Conservation (phyloP, 2,888 invertebrate genomes). For the Cybosia mesomella region DNA sequence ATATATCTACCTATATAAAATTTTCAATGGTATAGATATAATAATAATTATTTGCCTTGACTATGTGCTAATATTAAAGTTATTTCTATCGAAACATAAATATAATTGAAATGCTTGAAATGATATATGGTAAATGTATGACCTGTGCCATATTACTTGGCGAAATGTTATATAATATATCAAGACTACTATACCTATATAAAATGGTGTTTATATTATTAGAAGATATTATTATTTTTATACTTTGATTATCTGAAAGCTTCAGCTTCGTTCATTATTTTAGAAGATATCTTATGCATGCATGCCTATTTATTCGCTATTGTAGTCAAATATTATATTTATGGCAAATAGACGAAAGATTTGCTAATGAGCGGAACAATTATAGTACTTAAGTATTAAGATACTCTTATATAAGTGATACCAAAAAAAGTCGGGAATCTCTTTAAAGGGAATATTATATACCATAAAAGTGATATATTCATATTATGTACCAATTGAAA, state of each 20-base stretch:
- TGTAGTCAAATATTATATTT: slow-evolving; percentile 7
- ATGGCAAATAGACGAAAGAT: slow-evolving; percentile 37
- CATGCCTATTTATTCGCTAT: slow-evolving; percentile 5
- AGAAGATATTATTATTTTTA: not conserved
- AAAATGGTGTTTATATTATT: not conserved
- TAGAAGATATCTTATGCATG: not conserved
- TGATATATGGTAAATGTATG: not conserved
- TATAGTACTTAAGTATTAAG: slow-evolving; percentile 18
- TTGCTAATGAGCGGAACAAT: slow-evolving; percentile 48
- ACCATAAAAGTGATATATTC: slow-evolving; percentile 10
- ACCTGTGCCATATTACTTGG: not conserved
- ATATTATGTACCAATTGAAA: not conserved
- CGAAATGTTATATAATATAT: not conserved
- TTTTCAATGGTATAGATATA: not conserved
- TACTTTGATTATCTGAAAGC: not conserved
- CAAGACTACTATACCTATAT: not conserved
- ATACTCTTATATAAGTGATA: slow-evolving; percentile 1
- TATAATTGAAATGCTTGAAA: not conserved
- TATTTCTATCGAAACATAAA: not conserved
- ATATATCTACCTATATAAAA: not conserved
- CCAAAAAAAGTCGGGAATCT: slow-evolving; percentile 9
- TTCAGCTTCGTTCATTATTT: not conserved
- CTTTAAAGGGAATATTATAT: not conserved
- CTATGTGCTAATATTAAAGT: not conserved
- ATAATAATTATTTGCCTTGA: not conserved